Percentiles rank a stretch among this genome's conserved stretches.
These are phyloP conservation scores for Melinopterus prodromus DNA, from an alignment of 2,888 invertebrate genomes.

Conservation along the genomic window DNA sequence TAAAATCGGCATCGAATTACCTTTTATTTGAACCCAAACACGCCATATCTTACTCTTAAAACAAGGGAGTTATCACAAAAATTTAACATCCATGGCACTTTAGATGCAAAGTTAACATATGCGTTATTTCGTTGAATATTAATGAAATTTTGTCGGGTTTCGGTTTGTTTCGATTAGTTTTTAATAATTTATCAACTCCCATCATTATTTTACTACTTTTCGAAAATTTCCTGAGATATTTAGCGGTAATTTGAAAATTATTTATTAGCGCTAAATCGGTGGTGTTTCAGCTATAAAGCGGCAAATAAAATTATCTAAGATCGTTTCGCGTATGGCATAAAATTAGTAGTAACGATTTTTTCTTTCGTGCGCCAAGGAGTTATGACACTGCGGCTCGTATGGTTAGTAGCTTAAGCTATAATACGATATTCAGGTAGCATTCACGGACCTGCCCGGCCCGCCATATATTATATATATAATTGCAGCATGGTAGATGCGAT, in stretches of 20 bases:
- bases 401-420: background rate
- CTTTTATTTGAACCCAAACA: background rate
- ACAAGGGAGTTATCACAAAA: background rate
- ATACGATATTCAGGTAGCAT: background rate
- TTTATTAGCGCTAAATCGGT: background rate
- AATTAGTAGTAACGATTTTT: conserved; percentile 4
- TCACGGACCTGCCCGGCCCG: background rate
- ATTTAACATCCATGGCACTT: background rate
- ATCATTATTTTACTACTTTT: background rate
- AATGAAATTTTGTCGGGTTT: background rate
- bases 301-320: background rate
- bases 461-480: conserved; percentile 51
- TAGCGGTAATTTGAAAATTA: background rate
- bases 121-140: background rate
- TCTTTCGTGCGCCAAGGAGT: background rate
- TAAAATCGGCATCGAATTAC: background rate
- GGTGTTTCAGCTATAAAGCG: background rate
- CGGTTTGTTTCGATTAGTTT: background rate
- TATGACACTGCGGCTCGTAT: background rate
- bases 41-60: background rate
- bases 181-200: background rate
- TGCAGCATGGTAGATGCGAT: conserved; percentile 60
- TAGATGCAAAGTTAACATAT: background rate
- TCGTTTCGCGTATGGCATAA: conserved; percentile 4
- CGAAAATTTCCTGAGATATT: background rate